Percentiles rank a stretch among this genome's conserved stretches.
Conservation (phyloP, 2,888 invertebrate species). For the Tetranychus truncatus region DNA sequence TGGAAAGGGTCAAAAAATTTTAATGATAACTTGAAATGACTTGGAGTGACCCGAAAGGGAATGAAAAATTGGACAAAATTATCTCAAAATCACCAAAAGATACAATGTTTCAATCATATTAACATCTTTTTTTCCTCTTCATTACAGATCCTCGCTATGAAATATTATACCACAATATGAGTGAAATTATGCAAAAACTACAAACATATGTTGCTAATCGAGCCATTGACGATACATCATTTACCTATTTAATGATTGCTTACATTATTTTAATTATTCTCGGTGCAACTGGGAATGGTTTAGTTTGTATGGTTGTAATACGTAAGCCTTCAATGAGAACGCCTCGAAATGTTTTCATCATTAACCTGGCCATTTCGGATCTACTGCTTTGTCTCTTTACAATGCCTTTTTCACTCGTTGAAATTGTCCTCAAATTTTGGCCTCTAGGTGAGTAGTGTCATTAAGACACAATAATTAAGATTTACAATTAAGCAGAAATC, state of each 20-base stretch:
- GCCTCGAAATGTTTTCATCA: constrained; percentile 73
- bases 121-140: no score
- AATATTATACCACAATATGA: not conserved
- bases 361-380: constrained; percentile 61
- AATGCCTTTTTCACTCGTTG: constrained; percentile 71
- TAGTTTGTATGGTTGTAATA: constrained; percentile 59
- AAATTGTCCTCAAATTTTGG: constrained; percentile 67
- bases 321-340: constrained; percentile 74
- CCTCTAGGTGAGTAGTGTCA: constrained; percentile 52
- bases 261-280: constrained; percentile 59
- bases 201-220: not conserved
- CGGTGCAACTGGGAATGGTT: constrained; percentile 63
- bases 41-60: no score
- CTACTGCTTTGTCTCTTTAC: constrained; percentile 68
- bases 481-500: no score
- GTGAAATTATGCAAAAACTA: not conserved
- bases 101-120: no score
- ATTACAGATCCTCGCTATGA: not conserved
- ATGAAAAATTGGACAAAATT: no score
- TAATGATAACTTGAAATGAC: no score
- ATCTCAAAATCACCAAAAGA: no score
- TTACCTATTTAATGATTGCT: constrained; percentile 46
- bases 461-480: no score
- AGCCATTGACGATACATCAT: constrained; percentile 50
- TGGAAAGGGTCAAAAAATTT: no score